Conservation (phyloP, 2,888 invertebrate genomes). For the Dascillus cervinus region DNA sequence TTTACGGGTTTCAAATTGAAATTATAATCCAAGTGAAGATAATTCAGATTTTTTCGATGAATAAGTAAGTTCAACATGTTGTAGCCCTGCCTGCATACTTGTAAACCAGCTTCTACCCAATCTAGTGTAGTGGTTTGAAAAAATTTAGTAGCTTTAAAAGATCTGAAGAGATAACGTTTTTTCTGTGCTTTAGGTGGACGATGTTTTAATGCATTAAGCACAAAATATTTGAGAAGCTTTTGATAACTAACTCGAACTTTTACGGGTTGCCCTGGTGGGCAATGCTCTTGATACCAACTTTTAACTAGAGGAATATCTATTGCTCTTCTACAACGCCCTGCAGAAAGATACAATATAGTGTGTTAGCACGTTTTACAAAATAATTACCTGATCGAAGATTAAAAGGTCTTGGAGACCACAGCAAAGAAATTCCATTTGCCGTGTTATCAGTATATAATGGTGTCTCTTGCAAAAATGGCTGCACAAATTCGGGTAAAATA, state of each 20-base stretch:
- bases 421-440: slow-evolving; percentile 92
- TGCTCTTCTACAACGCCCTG: slow-evolving; percentile 84
- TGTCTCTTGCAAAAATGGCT: slow-evolving; percentile 89
- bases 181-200: slow-evolving; percentile 98
- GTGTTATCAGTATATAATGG: slow-evolving; percentile 98
- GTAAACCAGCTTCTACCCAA: slow-evolving; percentile 99
- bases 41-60: slow-evolving; percentile 98
- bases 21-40: slow-evolving; percentile 98
- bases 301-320: slow-evolving; percentile 97
- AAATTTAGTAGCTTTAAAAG: slow-evolving; percentile 99
- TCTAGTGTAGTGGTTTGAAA: slow-evolving; percentile 99
- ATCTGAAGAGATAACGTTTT: slow-evolving; percentile 94
- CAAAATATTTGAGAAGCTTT: slow-evolving; percentile 96
- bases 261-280: slow-evolving; percentile 93
- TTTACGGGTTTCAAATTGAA: slow-evolving; percentile 99
- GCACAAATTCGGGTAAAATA: slow-evolving; percentile 79
- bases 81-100: slow-evolving; percentile 98
- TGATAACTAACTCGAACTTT: slow-evolving; percentile 99
- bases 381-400: slow-evolving; percentile 77
- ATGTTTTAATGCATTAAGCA: slow-evolving; percentile 95
- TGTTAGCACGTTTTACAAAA: slow-evolving; percentile 2
- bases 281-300: slow-evolving; percentile 93
- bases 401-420: slow-evolving; percentile 98
- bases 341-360: slow-evolving; percentile 7
- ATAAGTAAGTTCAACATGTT: slow-evolving; percentile 99